Conservation (phyloP, 2,113 vertebrate species). For the Pleuronectes platessa region DNA sequence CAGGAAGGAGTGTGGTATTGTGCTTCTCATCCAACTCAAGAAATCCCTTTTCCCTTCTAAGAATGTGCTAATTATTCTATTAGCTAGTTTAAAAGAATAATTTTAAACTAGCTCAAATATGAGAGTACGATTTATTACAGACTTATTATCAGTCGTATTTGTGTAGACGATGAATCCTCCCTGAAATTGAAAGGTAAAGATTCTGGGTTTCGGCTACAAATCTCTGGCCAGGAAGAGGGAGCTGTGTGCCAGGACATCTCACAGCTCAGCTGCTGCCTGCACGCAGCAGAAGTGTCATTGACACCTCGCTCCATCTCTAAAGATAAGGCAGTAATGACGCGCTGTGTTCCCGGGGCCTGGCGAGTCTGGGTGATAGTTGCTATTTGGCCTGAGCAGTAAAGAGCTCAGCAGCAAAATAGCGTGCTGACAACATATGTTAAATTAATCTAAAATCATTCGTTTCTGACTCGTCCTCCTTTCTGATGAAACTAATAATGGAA, state of each 20-base stretch:
- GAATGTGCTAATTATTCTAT: neutral
- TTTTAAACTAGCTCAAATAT: neutral
- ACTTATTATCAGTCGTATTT: no score
- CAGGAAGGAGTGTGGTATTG: neutral
- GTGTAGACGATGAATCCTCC: neutral
- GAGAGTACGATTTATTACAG: no score
- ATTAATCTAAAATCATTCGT: constrained; percentile 50
- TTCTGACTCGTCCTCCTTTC: neutral
- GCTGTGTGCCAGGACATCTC: constrained; percentile 75
- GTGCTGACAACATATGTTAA: constrained; percentile 59
- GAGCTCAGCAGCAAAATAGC: constrained; percentile 61
- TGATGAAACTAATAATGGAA: constrained; percentile 12
- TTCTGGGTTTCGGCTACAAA: constrained; percentile 52
- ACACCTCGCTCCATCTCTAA: constrained; percentile 76
- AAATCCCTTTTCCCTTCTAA: neutral
- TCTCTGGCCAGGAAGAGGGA: constrained; percentile 60
- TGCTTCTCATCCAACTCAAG: neutral
- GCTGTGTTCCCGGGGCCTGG: constrained; percentile 55
- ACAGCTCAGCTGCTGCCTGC: constrained; percentile 77
- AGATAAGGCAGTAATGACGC: constrained; percentile 74
- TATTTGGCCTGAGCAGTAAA: constrained; percentile 63
- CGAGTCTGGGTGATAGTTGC: constrained; percentile 60
- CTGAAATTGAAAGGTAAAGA: constrained; percentile 65
- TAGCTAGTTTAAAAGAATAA: neutral
- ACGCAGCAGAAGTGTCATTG: constrained; percentile 73